These are phyloP conservation scores for Hermaeophaga mercurialis DNA, from an alignment of 2,888 invertebrate genomes.

Conservation along the genomic window DNA sequence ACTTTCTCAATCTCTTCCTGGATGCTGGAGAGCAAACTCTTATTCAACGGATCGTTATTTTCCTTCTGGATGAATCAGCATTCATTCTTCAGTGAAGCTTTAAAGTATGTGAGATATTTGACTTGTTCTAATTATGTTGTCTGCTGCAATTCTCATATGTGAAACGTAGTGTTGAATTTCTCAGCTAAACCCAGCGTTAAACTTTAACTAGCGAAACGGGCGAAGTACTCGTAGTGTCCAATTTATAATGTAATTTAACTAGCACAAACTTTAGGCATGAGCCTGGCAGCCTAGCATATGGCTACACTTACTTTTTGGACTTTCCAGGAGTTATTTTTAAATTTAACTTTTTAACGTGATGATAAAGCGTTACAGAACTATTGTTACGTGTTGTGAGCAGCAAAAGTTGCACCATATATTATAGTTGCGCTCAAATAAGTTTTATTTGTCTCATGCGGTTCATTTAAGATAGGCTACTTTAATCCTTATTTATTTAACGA, in stretches of 20 bases:
- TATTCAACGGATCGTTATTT: too few relatives aligned
- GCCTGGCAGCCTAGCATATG: slow-evolving; percentile 24
- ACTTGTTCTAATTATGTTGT: slow-evolving; percentile 33
- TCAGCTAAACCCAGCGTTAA: slow-evolving; percentile 27
- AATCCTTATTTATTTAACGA: too few relatives aligned
- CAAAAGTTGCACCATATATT: too few relatives aligned
- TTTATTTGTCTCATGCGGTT: too few relatives aligned
- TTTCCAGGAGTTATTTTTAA: slow-evolving; percentile 10
- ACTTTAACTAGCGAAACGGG: slow-evolving; percentile 34
- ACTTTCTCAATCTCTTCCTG: too few relatives aligned
- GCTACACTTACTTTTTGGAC: slow-evolving; percentile 17
- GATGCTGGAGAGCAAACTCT: too few relatives aligned
- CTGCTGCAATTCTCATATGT: slow-evolving; percentile 30
- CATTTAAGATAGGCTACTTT: too few relatives aligned
- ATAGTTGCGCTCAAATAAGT: too few relatives aligned
- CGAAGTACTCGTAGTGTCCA: slow-evolving; percentile 25
- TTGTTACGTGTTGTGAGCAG: neutral
- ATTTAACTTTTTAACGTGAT: slow-evolving; percentile 10
- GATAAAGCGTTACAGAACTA: slow-evolving; percentile 12
- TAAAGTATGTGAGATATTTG: slow-evolving; percentile 28
- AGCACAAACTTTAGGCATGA: slow-evolving; percentile 26
- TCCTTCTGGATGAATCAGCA: too few relatives aligned
- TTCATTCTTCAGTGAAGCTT: too few relatives aligned
- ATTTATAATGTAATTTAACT: slow-evolving; percentile 38
- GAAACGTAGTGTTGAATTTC: slow-evolving; percentile 35